Evolutionary conservation across 2,888 invertebrate species (phyloP).

Genomic region (Yponomeuta cagnagella): DNA sequence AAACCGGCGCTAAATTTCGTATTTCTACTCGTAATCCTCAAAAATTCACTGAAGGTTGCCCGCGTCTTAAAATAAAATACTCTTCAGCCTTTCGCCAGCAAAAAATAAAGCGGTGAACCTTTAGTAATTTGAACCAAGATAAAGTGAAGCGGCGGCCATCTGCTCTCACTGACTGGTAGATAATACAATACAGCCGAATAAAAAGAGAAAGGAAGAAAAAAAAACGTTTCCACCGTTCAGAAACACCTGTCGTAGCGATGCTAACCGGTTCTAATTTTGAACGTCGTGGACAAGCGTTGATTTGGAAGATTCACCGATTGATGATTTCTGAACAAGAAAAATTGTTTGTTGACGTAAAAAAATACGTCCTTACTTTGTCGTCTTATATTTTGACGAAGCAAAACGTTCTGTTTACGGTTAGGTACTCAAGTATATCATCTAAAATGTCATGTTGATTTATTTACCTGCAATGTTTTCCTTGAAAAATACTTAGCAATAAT

Average conservation of each 20-base stretch:
- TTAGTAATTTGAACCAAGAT: slow-evolving; percentile 3
- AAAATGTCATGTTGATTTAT: no score
- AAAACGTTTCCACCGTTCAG: neutral
- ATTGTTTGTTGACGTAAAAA: no score
- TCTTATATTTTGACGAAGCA: no score
- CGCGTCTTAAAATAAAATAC: neutral
- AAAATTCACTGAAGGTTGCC: neutral
- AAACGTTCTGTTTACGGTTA: no score
- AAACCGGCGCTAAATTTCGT: no score
- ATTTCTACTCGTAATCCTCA: neutral
- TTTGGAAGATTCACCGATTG: no score
- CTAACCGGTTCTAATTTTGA: neutral
- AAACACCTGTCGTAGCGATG: slow-evolving; percentile 9
- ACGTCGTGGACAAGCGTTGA: neutral
- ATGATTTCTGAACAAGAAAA: no score
- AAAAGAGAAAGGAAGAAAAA: neutral
- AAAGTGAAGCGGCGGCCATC: slow-evolving; percentile 26
- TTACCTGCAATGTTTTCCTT: no score
- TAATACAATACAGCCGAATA: slow-evolving; percentile 10
- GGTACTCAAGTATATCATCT: no score
- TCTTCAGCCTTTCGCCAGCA: neutral
- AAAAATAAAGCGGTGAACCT: neutral
- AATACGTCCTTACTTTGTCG: no score
- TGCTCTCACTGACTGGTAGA: slow-evolving; percentile 21
- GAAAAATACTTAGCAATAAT: no score